Conservation (phyloP, 2,888 invertebrate genomes). For the Caenorhabditis becei region DNA sequence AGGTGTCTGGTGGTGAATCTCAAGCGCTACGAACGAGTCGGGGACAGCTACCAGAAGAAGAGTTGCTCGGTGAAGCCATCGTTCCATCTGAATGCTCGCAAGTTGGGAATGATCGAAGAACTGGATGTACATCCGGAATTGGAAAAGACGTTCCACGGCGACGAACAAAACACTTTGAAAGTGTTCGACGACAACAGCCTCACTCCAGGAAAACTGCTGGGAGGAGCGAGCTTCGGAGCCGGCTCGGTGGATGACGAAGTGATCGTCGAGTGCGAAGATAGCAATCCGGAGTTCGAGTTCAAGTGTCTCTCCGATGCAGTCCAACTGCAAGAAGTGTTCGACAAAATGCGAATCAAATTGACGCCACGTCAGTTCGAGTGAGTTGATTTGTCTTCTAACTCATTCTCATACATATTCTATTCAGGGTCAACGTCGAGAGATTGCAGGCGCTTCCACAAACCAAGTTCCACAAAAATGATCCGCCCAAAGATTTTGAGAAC, state of each 20-base stretch:
- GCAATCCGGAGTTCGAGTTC: neutral
- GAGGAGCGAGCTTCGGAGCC: neutral
- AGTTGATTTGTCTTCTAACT: neutral
- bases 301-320: neutral
- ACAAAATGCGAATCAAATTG: neutral
- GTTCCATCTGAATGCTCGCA: neutral
- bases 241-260: neutral
- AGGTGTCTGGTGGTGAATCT: constrained; percentile 24
- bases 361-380: neutral
- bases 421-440: neutral
- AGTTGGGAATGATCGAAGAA: neutral
- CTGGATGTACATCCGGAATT: neutral
- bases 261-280: neutral
- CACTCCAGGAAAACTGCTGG: neutral
- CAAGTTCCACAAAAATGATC: neutral
- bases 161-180: neutral
- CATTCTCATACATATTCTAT: neutral
- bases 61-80: neutral
- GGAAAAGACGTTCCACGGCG: neutral
- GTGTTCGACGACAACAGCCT: neutral
- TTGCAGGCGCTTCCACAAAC: neutral
- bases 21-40: constrained; percentile 1
- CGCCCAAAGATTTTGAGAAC: too few relatives aligned
- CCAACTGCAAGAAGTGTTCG: neutral
- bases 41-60: neutral